Evolutionary conservation across 2,113 vertebrate genomes (phyloP), one percentile per base, ranked within the genome.

Genomic region (Agelaius phoeniceus): DNA sequence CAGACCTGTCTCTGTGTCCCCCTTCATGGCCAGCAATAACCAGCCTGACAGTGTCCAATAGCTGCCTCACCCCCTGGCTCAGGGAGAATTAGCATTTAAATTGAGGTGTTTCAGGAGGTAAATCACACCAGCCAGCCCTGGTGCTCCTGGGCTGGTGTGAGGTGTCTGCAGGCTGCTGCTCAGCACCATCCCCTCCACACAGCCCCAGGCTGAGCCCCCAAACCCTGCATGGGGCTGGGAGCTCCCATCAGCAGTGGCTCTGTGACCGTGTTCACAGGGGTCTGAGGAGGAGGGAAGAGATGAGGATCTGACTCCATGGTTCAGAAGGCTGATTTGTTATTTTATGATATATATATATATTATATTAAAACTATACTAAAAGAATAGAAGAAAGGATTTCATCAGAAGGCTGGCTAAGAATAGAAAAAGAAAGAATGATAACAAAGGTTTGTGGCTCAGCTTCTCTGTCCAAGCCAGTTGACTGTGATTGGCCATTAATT

Each of bases 81-180:
- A 54, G 84, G 86, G 46, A 69, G 95, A 97, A 98, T 97, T 97
- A 97, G 97, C 97, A 97, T 97, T 98, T 98, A 98, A 98, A 98
- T 97, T 87, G 96, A 96, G 94, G 96, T 93, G 88, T 96, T 97
- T 93, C 61, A 19, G 87, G 81, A 97, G 68, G 96, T 93, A 94
- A 97, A 97, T 97, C 93, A 97, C 6, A 6, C 31, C 21, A 59
- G 2, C 28, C 28, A 20, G 20, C 1, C 37, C 43, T 2, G 0
- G 11, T 17, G 58, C 62, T 83, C 24, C 37, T 37, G 37, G 37
- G 37, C 63, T 48, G 5, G 46, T 0, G 7, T 2, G 4, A 44
- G 10, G 46, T 39, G 12, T 31, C 7, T 46, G 20, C 8, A 3
- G 31, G 39, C 8, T 4, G 41, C 30, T n/a, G 37, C 74, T 84